Conservation (phyloP, 2,888 invertebrate genomes). For the Chrysotoxum bicinctum region DNA sequence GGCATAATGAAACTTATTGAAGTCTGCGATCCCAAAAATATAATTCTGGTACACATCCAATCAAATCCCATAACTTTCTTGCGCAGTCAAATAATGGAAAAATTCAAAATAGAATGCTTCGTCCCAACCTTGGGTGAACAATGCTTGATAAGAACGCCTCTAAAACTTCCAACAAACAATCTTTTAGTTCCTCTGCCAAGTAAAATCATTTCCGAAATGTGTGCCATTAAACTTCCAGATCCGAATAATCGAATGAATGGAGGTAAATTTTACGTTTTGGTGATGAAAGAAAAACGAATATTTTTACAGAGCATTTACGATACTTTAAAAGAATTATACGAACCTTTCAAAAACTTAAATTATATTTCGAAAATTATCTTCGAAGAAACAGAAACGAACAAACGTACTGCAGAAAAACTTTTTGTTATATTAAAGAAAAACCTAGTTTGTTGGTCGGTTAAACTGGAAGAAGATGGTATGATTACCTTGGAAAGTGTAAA, state of each 20-base stretch:
- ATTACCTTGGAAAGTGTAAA: neutral
- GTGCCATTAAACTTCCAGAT: neutral
- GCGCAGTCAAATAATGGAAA: neutral
- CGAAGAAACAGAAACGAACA: neutral
- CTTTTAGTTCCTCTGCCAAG: neutral
- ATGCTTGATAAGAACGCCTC: neutral
- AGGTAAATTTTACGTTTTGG: neutral
- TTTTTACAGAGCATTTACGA: neutral
- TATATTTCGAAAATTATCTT: neutral
- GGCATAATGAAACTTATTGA: neutral
- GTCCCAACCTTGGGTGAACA: neutral
- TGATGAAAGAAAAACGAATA: neutral
- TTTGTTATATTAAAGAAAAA: neutral
- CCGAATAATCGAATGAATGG: neutral
- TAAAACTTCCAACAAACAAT: neutral
- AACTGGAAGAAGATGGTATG: neutral
- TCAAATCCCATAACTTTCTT: neutral
- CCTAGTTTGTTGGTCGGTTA: neutral
- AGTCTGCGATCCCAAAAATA: neutral
- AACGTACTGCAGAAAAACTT: neutral
- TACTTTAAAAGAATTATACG: neutral
- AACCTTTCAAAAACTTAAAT: neutral
- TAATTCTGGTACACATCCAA: neutral
- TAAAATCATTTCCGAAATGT: neutral
- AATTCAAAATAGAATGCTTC: neutral